Evolutionary conservation across 2,888 invertebrate species (phyloP), one percentile per base, ranked within the genome.

Genomic region (Drosophila longiperda): DNA sequence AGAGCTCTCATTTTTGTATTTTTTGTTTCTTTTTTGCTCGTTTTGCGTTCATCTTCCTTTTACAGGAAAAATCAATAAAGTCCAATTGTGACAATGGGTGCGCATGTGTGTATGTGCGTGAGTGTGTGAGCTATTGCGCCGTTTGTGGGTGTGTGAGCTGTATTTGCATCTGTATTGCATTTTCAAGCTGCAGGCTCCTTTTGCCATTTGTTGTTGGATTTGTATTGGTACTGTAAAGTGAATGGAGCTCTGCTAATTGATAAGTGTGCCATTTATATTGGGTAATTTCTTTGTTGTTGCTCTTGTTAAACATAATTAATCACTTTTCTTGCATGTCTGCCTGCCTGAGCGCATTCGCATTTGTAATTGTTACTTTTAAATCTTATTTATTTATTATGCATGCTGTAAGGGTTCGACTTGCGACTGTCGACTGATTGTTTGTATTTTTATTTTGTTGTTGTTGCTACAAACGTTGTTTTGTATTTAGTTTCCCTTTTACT

Each of bases 401-500:
- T 66, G 70, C 66, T 71, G 49, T 36, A 55, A 49, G 72, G 67
- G 65, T 50, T 74, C 64, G 50, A 53, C 60, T 45, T 54, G 59
- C 61, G 48, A 45, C 45, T 74, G 59, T 60, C 63, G 49, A 55
- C 49, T 12, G 26, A 49, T 55, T 49, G 33, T 59, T 52, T 66
- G 55, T 48, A 54, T 53, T 9, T 68, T 61, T 59, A 63, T 62
- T 29, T 63, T 57, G 40, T 54, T 20, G 52, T 57, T 60, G 59
- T 48, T 61, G 53, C 62, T 26, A 29, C 34, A n/a, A 54, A 48
- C 42, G 38, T 79, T 68, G 78, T 73, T 72, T 40, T 73, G 89
- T 85, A 85, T 89, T 86, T 89, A 87, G 90, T 86, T 86, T 86
- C 90, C 85, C 85, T 86, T 85, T 86, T 86, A 86, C 90, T 85